Evolutionary conservation across 1,140 invertebrate genomes (phyloP).

Genomic region (Ericerus pela): DNA sequence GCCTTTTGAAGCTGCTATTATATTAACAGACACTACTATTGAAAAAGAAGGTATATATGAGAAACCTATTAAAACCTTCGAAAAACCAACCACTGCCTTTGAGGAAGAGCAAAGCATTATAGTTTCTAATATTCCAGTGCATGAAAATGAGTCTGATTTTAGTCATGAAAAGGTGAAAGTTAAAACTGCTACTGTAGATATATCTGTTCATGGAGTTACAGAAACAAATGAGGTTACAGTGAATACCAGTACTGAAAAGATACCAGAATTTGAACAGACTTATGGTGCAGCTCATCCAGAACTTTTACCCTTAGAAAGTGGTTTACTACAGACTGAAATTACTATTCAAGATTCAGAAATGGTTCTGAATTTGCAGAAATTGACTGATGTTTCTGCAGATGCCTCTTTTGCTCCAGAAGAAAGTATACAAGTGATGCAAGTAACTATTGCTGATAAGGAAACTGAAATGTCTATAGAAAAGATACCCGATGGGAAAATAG

Average conservation of each 20-base stretch:
- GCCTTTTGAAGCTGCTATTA: background rate
- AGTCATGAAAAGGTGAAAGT: slow-evolving; percentile 21
- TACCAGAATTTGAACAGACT: background rate
- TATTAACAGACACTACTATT: background rate
- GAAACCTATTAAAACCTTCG: background rate
- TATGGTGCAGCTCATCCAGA: background rate
- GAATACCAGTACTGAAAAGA: background rate
- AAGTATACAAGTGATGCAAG: slow-evolving; percentile 23
- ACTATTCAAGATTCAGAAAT: background rate
- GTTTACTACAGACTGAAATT: background rate
- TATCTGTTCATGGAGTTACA: background rate
- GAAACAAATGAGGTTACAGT: background rate
- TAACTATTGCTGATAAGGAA: slow-evolving; percentile 22
- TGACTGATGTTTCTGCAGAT: slow-evolving; percentile 26
- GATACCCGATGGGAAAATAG: slow-evolving; percentile 16
- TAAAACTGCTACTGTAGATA: background rate
- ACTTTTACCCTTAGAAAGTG: background rate
- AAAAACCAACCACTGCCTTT: background rate
- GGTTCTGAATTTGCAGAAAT: background rate
- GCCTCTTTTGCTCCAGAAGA: slow-evolving; percentile 22
- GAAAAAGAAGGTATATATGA: slow-evolving; percentile 1
- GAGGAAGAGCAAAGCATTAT: slow-evolving; percentile 15
- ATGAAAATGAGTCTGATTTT: slow-evolving; percentile 30
- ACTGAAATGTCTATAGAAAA: background rate
- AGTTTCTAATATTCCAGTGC: slow-evolving; percentile 29